These are phyloP conservation scores for Hylaeus volcanicus DNA, from an alignment of 1,140 invertebrate species.

Conservation along the genomic window DNA sequence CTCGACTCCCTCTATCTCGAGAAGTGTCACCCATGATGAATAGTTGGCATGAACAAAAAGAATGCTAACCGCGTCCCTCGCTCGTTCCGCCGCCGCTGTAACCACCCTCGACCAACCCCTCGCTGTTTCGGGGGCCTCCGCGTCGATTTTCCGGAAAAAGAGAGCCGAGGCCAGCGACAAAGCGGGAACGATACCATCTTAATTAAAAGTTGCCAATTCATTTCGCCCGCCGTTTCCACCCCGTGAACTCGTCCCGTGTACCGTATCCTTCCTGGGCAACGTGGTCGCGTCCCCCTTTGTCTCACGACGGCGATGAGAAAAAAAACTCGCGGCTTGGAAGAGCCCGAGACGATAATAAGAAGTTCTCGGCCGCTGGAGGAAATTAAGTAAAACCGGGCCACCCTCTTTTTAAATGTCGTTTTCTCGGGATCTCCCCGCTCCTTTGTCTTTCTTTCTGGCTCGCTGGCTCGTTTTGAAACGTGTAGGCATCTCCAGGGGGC, in stretches of 20 bases:
- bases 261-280: background rate
- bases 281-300: conserved; percentile 71
- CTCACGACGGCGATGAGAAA: conserved; percentile 58
- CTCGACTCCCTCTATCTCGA: conserved; percentile 76
- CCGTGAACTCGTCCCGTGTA: conserved; percentile 54
- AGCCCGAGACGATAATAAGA: conserved; percentile 76
- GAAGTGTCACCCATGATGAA: conserved; percentile 81
- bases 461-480: background rate
- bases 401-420: conserved; percentile 40
- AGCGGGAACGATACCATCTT: conserved; percentile 78
- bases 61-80: conserved; percentile 76
- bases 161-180: conserved; percentile 47
- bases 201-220: conserved; percentile 82
- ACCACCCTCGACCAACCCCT: conserved; percentile 46
- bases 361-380: conserved; percentile 72
- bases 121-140: conserved; percentile 32
- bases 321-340: conserved; percentile 66
- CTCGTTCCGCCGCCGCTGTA: conserved; percentile 33
- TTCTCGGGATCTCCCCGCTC: background rate
- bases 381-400: conserved; percentile 71
- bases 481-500: background rate
- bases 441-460: conserved; percentile 9
- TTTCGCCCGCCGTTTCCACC: conserved; percentile 70
- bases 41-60: conserved; percentile 81
- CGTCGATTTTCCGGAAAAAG: conserved; percentile 60